A percentile compares a stretch with the other conserved stretches of the same genome.
These are phyloP conservation scores for Rhinogobio ventralis DNA, from an alignment of 2,797 vertebrate species.

Conservation along the genomic window DNA sequence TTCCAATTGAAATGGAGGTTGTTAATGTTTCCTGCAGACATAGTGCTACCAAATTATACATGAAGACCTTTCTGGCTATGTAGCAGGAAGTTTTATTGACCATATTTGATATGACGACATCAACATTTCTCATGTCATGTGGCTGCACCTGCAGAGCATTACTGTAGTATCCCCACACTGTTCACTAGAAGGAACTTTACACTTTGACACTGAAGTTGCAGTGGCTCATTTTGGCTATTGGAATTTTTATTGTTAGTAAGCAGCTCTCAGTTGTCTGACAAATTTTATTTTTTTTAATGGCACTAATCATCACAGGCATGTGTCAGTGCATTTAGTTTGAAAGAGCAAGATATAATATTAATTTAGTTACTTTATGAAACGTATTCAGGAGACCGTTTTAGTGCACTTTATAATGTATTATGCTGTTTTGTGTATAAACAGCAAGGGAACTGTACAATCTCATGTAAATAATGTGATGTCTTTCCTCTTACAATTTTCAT, in stretches of 20 bases:
- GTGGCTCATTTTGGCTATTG: neutral
- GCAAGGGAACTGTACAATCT: neutral
- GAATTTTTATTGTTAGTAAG: neutral
- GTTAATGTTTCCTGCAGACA: conserved; percentile 6
- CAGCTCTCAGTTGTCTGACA: conserved; percentile 1
- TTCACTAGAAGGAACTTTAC: neutral
- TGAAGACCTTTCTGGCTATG: conserved; percentile 1
- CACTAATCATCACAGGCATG: neutral
- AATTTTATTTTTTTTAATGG: too few species aligned
- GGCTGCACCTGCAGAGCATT: neutral
- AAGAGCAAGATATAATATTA: neutral
- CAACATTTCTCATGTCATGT: neutral
- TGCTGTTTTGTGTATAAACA: neutral
- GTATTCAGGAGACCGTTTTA: neutral
- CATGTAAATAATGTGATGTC: neutral
- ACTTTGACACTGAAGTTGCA: neutral
- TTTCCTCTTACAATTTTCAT: neutral
- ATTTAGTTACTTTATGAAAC: neutral
- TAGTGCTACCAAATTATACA: neutral
- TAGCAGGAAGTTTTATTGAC: neutral
- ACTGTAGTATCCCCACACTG: neutral
- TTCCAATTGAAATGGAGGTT: conserved; percentile 34
- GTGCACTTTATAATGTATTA: conserved; percentile 26
- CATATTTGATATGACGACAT: neutral
- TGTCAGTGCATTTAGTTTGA: neutral